Conservation (phyloP, 2,113 vertebrate species). For the Dascyllus trimaculatus region DNA sequence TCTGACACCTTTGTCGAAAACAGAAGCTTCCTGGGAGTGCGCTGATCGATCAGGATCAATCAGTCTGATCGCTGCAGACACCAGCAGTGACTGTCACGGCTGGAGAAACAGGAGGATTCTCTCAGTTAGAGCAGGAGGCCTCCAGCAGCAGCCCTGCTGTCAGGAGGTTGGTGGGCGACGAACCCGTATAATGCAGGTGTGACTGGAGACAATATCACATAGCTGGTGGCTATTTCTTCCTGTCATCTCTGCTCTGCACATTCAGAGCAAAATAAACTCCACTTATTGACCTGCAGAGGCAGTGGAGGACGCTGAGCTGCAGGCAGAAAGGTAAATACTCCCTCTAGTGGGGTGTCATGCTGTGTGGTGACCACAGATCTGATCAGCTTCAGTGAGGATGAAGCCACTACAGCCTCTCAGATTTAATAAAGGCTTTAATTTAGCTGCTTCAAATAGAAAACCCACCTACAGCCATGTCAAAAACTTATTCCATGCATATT, state of each 20-base stretch:
- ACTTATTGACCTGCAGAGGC: not conserved
- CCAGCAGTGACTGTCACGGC: conserved; percentile 1
- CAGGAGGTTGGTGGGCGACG: not conserved
- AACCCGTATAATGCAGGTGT: not conserved
- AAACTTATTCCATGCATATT: conserved; percentile 5
- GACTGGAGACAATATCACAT: not conserved
- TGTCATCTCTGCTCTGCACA: conserved; percentile 22
- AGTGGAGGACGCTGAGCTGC: not conserved
- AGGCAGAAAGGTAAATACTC: conserved; percentile 39
- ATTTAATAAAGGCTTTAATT: conserved; percentile 3
- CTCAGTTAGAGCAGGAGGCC: conserved; percentile 1
- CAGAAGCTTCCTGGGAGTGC: conserved; percentile 5
- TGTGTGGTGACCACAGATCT: conserved; percentile 4
- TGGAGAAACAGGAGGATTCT: conserved; percentile 15
- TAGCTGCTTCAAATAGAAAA: conserved; percentile 10
- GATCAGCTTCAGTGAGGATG: too few relatives aligned
- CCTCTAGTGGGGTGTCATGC: conserved; percentile 61
- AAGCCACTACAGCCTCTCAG: too few relatives aligned
- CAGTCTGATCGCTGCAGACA: conserved; percentile 20
- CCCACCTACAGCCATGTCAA: not conserved
- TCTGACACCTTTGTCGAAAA: not conserved
- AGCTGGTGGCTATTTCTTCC: not conserved
- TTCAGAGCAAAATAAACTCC: not conserved
- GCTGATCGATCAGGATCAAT: conserved; percentile 18
- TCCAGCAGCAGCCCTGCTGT: not conserved